A percentile compares a stretch with the other conserved stretches of the same genome.
These are phyloP conservation scores for Hypselothyrea guttata DNA, from an alignment of 2,888 invertebrate species.

Conservation along the genomic window DNA sequence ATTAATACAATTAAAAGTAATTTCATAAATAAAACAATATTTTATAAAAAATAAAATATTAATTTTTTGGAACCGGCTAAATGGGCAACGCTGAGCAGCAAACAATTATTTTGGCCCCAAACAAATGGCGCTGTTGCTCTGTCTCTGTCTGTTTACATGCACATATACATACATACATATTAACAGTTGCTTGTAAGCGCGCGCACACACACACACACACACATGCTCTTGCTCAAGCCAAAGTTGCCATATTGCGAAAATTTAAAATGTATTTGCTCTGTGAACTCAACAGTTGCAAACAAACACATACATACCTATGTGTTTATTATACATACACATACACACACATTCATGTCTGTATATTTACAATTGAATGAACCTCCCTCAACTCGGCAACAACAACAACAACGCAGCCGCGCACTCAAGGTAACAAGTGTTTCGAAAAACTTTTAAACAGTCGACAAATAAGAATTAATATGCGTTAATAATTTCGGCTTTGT, in stretches of 20 bases:
- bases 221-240: constrained; percentile 13
- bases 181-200: constrained; percentile 28
- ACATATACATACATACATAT: background rate
- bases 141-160: constrained; percentile 14
- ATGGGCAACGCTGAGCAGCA: no score
- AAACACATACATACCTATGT: constrained; percentile 5
- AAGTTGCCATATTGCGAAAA: constrained; percentile 55
- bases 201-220: constrained; percentile 18
- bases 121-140: constrained; percentile 9
- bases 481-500: constrained; percentile 9
- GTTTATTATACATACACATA: constrained; percentile 8
- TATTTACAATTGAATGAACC: constrained; percentile 59
- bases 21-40: no score
- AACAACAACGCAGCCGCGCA: constrained; percentile 31
- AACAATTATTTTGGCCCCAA: constrained; percentile 35
- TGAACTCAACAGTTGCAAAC: constrained; percentile 29
- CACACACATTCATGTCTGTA: constrained; percentile 2
- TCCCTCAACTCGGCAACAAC: constrained; percentile 60
- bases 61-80: no score
- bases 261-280: constrained; percentile 43
- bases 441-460: constrained; percentile 47
- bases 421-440: constrained; percentile 73
- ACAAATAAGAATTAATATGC: constrained; percentile 48
- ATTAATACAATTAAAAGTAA: no score
- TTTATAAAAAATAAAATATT: no score